Percentiles rank a stretch among this genome's conserved stretches.
Conservation (phyloP, 2,797 vertebrate species). For the Microtus agrestis region DNA sequence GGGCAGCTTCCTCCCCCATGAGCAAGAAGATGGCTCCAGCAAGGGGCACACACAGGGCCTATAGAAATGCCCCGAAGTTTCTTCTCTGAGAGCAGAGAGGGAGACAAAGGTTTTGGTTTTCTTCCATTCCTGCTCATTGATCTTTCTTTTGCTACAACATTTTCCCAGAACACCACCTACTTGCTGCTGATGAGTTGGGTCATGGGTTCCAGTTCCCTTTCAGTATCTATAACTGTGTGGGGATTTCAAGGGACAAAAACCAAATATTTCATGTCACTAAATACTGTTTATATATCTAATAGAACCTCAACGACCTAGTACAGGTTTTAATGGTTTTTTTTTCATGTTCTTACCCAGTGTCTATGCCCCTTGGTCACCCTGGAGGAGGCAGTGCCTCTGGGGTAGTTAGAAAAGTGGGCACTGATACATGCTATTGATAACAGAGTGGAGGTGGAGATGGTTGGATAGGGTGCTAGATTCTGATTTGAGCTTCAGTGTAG, state of each 20-base stretch:
- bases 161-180: neutral
- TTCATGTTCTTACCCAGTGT: neutral
- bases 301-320: neutral
- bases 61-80: neutral
- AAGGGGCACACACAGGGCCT: neutral
- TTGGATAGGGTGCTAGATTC: neutral
- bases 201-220: neutral
- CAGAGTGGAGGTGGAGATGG: neutral
- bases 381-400: neutral
- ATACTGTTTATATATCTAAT: neutral
- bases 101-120: neutral
- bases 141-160: neutral
- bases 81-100: neutral
- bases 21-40: neutral
- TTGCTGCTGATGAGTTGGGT: neutral
- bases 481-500: neutral
- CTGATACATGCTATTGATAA: neutral
- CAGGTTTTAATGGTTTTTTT: constrained; percentile 2
- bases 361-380: neutral
- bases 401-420: neutral
- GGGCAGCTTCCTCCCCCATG: neutral
- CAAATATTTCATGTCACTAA: constrained; percentile 17
- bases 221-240: neutral
- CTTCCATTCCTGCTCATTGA: neutral
- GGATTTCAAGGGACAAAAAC: constrained; percentile 32